A percentile compares a stretch with the other conserved stretches of the same genome.
phyloP scores from a whole-genome alignment of 2,113 vertebrate species.

The Oryzias celebensis region DNA sequence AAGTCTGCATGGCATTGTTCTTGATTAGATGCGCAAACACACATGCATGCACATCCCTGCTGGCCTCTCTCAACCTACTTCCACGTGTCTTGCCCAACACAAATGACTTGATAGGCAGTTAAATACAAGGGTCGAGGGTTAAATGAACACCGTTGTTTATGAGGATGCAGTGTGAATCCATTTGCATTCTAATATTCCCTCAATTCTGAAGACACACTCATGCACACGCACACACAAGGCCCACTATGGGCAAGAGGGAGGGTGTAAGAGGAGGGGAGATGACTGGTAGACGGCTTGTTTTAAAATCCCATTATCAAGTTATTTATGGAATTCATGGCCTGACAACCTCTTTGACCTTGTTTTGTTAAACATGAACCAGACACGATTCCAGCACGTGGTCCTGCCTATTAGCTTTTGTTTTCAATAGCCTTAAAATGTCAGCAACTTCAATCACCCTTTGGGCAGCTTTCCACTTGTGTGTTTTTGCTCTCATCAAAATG shows the following conservation, averaged over 20 bases:
- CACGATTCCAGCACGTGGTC: slow-evolving; percentile 88
- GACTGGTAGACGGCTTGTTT: slow-evolving; percentile 94
- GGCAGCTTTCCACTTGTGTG: slow-evolving; percentile 64
- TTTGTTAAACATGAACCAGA: slow-evolving; percentile 99
- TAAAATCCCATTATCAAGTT: slow-evolving; percentile 99
- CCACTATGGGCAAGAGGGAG: slow-evolving; percentile 56
- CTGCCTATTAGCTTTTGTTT: slow-evolving; percentile 92
- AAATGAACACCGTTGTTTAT: slow-evolving; percentile 99
- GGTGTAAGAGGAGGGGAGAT: slow-evolving; percentile 54
- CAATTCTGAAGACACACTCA: slow-evolving; percentile 83
- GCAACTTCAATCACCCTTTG: slow-evolving; percentile 92
- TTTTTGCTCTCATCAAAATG: slow-evolving; percentile 61
- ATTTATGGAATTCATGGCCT: slow-evolving; percentile 98
- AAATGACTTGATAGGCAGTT: slow-evolving; percentile 99
- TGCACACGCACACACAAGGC: slow-evolving; percentile 72
- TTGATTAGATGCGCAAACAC: slow-evolving; percentile 16
- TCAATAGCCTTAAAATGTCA: slow-evolving; percentile 94
- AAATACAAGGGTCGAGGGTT: slow-evolving; percentile 95
- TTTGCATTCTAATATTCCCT: slow-evolving; percentile 99
- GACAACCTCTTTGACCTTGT: slow-evolving; percentile 93
- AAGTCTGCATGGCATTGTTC: slow-evolving; percentile 13
- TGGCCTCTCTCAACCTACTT: slow-evolving; percentile 64
- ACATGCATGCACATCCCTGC: slow-evolving; percentile 31
- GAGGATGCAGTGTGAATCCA: slow-evolving; percentile 96
- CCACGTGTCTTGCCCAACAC: slow-evolving; percentile 81